These are phyloP conservation scores for Zaprionus capensis DNA, from an alignment of 1,140 invertebrate genomes.

Conservation along the genomic window DNA sequence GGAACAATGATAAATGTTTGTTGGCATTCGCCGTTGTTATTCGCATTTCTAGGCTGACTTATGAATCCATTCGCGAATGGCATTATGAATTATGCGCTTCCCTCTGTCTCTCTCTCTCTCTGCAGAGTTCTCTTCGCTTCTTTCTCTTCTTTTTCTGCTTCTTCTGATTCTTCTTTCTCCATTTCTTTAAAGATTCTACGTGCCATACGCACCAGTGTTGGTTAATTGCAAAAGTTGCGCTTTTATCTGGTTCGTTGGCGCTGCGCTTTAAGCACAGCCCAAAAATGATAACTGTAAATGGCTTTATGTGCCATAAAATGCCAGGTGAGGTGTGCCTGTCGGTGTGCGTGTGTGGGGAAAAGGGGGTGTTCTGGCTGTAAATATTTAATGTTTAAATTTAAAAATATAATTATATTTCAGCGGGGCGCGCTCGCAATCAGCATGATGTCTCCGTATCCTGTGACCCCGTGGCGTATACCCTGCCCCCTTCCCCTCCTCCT, in stretches of 20 bases:
- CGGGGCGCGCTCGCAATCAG: constrained; percentile 49
- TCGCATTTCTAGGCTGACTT: constrained; percentile 68
- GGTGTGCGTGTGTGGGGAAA: constrained; percentile 1
- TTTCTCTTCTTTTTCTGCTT: constrained; percentile 25
- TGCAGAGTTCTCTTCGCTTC: constrained; percentile 31
- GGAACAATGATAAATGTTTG: constrained; percentile 71
- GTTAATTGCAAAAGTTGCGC: constrained; percentile 61
- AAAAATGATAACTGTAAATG: constrained; percentile 40
- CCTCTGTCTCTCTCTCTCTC: not conserved
- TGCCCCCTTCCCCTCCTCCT: not conserved
- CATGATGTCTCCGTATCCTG: constrained; percentile 39
- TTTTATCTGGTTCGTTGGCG: constrained; percentile 19
- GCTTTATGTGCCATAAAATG: constrained; percentile 51
- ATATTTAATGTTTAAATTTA: constrained; percentile 76
- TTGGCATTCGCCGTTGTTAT: constrained; percentile 69
- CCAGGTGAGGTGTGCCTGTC: constrained; percentile 25
- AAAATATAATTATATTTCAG: constrained; percentile 61
- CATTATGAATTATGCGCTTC: constrained; percentile 37
- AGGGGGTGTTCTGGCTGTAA: constrained; percentile 32
- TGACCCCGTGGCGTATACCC: not conserved
- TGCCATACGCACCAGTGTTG: constrained; percentile 6
- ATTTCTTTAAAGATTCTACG: not conserved
- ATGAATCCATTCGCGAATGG: constrained; percentile 25
- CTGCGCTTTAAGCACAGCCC: constrained; percentile 15
- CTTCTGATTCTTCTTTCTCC: not conserved